phyloP scores from a whole-genome alignment of 2,888 invertebrate species.

The Hyposoter dolosus region DNA sequence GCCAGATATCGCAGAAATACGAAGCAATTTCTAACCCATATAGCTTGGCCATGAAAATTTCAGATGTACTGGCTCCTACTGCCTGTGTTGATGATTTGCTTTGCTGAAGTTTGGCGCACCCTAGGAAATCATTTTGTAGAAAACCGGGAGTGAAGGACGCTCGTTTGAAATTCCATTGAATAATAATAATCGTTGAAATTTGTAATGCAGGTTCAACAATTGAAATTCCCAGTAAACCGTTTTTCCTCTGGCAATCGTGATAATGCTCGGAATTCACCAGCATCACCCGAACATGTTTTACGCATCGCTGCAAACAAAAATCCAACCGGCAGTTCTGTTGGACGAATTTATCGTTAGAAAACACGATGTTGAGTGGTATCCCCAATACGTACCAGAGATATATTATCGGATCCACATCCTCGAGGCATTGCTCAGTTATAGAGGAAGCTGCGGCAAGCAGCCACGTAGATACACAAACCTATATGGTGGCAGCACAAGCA shows the following conservation, averaged over 20 bases:
- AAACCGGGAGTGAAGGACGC: slow-evolving; percentile 41
- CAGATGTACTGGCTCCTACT: slow-evolving; percentile 10
- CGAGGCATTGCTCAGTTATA: slow-evolving; percentile 45
- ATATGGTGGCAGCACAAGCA: slow-evolving; percentile 19
- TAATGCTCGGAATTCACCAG: slow-evolving; percentile 43
- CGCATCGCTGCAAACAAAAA: slow-evolving; percentile 36
- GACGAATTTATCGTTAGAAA: slow-evolving; percentile 57
- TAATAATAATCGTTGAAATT: slow-evolving; percentile 71
- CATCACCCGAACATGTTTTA: slow-evolving; percentile 16
- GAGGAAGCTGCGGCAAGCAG: slow-evolving; percentile 41
- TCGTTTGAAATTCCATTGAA: slow-evolving; percentile 66
- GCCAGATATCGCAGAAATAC: not conserved
- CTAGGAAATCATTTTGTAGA: slow-evolving; percentile 46
- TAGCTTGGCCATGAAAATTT: slow-evolving; percentile 5
- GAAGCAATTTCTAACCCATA: slow-evolving; percentile 13
- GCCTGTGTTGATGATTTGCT: not conserved
- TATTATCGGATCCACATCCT: slow-evolving; percentile 50
- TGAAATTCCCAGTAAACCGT: slow-evolving; percentile 72
- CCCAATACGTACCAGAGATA: slow-evolving; percentile 52
- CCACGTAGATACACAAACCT: slow-evolving; percentile 30
- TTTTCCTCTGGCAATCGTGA: slow-evolving; percentile 64
- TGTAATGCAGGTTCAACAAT: slow-evolving; percentile 59
- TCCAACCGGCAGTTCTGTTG: slow-evolving; percentile 43
- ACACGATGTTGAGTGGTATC: slow-evolving; percentile 37
- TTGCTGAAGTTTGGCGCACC: not conserved